These are phyloP conservation scores for Sebastes matsubarae DNA, from an alignment of 2,797 vertebrate genomes.

Conservation along the genomic window DNA sequence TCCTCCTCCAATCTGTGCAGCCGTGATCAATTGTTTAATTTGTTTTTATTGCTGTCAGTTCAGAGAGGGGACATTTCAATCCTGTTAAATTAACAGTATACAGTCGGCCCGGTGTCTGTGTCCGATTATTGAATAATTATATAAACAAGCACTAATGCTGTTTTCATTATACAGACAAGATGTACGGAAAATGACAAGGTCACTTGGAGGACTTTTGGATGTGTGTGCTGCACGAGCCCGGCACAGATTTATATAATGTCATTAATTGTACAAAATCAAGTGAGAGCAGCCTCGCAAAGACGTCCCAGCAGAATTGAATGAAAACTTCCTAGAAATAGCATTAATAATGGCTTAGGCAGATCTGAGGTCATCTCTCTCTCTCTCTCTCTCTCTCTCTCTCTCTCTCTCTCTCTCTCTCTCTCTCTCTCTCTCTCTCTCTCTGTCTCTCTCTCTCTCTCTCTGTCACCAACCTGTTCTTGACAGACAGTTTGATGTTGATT, in stretches of 20 bases:
- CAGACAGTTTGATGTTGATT: not conserved
- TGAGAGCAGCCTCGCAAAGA: conserved; percentile 51
- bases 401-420: not conserved
- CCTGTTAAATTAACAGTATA: not conserved
- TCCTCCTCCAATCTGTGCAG: conserved; percentile 21
- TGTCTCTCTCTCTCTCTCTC: not conserved
- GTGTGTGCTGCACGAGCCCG: not conserved
- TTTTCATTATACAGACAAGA: conserved; percentile 25
- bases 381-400: not conserved
- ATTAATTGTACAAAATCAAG: conserved; percentile 61
- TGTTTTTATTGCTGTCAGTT: conserved; percentile 11
- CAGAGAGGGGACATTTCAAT: conserved; percentile 13
- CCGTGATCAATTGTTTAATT: conserved; percentile 30
- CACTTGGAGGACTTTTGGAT: conserved; percentile 61
- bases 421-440: not conserved
- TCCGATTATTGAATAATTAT: conserved; percentile 15
- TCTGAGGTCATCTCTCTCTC: conserved; percentile 21
- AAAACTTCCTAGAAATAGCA: conserved; percentile 65
- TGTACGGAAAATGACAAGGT: conserved; percentile 49
- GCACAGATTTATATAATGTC: conserved; percentile 38
- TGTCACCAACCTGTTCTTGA: not conserved
- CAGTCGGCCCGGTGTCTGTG: not conserved
- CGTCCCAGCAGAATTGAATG: conserved; percentile 59
- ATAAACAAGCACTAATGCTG: conserved; percentile 10
- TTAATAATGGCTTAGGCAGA: conserved; percentile 30